Percentiles rank a stretch among this genome's conserved stretches.
These are phyloP conservation scores for Colossoma macropomum DNA, from an alignment of 2,113 vertebrate species.

Conservation along the genomic window DNA sequence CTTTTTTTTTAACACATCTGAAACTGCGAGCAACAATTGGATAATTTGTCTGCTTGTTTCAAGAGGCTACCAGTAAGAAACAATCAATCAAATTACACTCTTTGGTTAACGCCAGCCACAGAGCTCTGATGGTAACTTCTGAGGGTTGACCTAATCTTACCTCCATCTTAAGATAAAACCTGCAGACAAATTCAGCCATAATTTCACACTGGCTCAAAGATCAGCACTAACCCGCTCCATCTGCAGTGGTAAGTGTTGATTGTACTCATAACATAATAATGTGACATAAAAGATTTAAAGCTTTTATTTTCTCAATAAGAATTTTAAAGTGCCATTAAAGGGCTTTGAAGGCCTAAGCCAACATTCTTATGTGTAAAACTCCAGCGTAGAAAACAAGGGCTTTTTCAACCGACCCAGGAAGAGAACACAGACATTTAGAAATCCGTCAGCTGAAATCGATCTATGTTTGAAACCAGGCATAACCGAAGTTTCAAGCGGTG, in stretches of 20 bases:
- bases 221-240: background rate
- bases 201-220: background rate
- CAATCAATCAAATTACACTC: too few species aligned
- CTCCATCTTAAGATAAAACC: background rate
- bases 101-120: background rate
- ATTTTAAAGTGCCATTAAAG: background rate
- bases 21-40: too few species aligned
- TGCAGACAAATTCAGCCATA: background rate
- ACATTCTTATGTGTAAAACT: slow-evolving; percentile 12
- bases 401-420: background rate
- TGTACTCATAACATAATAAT: slow-evolving; percentile 28
- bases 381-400: slow-evolving; percentile 7
- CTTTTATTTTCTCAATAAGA: slow-evolving; percentile 7
- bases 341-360: slow-evolving; percentile 8
- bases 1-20: too few species aligned
- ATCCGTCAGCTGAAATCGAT: background rate
- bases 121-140: background rate
- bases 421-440: background rate
- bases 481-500: background rate
- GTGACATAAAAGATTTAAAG: slow-evolving; percentile 8
- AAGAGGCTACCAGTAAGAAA: too few species aligned
- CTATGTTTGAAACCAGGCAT: slow-evolving; percentile 1
- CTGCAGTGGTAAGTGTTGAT: slow-evolving; percentile 15
- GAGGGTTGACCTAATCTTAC: background rate
- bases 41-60: too few species aligned